Conservation (phyloP, 2,113 vertebrate genomes). For the Triplophysa tibetana region DNA sequence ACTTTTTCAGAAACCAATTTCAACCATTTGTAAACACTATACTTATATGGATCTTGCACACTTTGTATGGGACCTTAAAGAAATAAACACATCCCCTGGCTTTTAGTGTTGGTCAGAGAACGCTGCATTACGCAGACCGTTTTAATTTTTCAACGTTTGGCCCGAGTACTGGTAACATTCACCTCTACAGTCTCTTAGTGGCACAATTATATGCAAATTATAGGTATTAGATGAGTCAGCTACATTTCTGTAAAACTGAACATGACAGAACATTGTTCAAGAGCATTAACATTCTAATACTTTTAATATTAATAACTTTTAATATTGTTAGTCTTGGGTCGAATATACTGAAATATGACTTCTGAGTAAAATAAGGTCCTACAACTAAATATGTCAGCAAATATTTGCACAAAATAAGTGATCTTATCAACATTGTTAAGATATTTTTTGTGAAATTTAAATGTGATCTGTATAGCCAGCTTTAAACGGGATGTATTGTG, state of each 20-base stretch:
- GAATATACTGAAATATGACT: background rate
- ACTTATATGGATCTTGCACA: background rate
- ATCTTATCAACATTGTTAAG: too few relatives aligned
- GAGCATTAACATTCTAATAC: background rate
- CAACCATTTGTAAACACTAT: background rate
- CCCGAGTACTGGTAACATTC: too few relatives aligned
- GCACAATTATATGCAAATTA: background rate
- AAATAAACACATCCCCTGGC: background rate
- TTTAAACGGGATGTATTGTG: background rate
- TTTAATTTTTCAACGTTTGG: background rate
- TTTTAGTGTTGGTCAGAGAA: background rate
- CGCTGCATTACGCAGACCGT: background rate
- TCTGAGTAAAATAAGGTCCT: background rate
- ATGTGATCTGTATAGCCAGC: too few relatives aligned
- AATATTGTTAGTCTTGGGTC: background rate
- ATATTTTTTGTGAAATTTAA: too few relatives aligned
- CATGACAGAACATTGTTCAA: background rate
- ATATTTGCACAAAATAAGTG: too few relatives aligned
- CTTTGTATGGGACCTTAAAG: background rate
- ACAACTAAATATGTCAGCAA: background rate
- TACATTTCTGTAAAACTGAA: background rate
- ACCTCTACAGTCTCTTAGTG: background rate
- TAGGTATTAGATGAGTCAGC: background rate
- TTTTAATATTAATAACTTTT: too few relatives aligned
- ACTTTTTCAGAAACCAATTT: conserved; percentile 12